Base-by-base conservation (phyloP, 2,113 vertebrate genomes). In the Ellobius talpinus region DNA sequence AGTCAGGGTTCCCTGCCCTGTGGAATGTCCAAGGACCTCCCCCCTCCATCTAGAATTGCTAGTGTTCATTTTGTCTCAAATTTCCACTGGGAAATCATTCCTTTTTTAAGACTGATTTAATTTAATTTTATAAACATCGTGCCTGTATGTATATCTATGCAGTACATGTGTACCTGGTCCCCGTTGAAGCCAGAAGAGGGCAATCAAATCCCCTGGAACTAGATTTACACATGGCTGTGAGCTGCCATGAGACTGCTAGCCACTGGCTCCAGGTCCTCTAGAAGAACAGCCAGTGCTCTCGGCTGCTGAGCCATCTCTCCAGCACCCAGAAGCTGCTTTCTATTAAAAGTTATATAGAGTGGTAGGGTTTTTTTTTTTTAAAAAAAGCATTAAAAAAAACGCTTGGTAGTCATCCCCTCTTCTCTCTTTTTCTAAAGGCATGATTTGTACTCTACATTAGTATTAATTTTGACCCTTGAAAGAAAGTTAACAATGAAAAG, bases 371-470 rank as follows among this genome's bases (percentile, higher is more conserved):
- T 82, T 16, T 52, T 19, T 26, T 84, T 84, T 16, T 55, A 55
- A n/a, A 52, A 77, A 65, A 91, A 92, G 76, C 63, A 65, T 42
- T 85, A 88, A 65, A 65, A 87, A 65, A 63, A 87, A 45, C 24
- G 86, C 1, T 12, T 50, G 42, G 7, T 24, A 70, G 13, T 11
- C 31, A 29, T 91, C 93, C 82, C 66, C 52, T 29, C 36, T 42
- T n/a, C 36, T 58, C 23, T 58, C 55, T 72, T 19, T 90, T 33
- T 87, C 39, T 50, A 76, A 12, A 23, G n/a, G 50, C 4, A 9
- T 73, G 4, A 78, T 95, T 91, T 91, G 6, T 78, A 65, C 13
- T 97, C 96, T 90, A 7, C 29, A 45, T 92, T 68, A 68, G 70
- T 58, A 87, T 65, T 87, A n/a, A 87, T 84, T 68, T 84, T 63